phyloP scores from a whole-genome alignment of 2,113 vertebrate species.

The Lepidothrix coronata region DNA sequence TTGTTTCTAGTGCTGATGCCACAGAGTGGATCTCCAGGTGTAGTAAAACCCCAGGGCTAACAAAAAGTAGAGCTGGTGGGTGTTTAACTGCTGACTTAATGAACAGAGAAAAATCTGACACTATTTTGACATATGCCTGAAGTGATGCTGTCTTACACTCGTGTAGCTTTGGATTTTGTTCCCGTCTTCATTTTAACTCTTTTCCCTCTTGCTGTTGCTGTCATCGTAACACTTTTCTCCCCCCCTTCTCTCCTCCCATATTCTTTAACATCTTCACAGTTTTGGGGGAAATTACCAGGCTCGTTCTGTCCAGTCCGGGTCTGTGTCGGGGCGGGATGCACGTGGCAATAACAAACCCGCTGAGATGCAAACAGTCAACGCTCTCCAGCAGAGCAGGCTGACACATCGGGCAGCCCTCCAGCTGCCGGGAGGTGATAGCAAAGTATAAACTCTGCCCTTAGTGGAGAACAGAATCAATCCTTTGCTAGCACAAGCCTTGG shows the following conservation, averaged over 20 bases:
- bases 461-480: not conserved
- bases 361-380: accelerated
- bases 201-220: not conserved
- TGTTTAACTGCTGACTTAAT: conserved; percentile 53
- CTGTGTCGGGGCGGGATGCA: accelerated
- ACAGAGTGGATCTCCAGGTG: not conserved
- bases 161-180: not conserved
- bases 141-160: not conserved
- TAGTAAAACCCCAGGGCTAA: not conserved
- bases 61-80: not conserved
- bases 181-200: not conserved
- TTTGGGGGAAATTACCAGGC: not conserved
- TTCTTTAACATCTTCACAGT: not conserved
- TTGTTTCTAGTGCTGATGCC: not conserved
- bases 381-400: not conserved
- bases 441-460: not conserved
- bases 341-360: accelerated
- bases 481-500: not conserved
- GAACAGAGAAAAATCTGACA: conserved; percentile 38
- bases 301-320: accelerated
- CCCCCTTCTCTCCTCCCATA: not conserved
- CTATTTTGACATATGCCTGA: conserved; percentile 48
- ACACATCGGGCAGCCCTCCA: not conserved
- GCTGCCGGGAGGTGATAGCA: not conserved
- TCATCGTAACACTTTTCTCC: accelerated